Evolutionary conservation across 2,888 invertebrate species (phyloP), one percentile per base, ranked within the genome.

Genomic region (Malthinus flaveolus): DNA sequence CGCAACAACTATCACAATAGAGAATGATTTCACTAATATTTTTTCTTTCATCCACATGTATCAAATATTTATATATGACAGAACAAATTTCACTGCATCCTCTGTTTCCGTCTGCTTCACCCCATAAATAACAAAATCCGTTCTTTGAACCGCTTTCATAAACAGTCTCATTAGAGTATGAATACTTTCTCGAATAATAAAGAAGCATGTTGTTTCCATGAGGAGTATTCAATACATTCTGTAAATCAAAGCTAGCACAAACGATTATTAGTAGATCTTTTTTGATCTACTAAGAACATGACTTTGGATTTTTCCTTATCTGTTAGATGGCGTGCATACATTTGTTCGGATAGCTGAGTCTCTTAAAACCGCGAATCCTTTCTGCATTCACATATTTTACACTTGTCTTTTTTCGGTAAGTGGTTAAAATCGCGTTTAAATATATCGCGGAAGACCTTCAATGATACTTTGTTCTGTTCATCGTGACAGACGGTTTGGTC

Each of bases 151-250:
- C 12, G 39, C 61, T 67, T 54, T 66, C 66, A 39, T 68, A 68
- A 7, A 68, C 39, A 9, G 65, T 66, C 15, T 66, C 62, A 64
- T 67, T 67, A 35, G 59, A 68, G 1, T 66, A 58, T 31, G 63
- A 56, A 48, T 65, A 64, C 56, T 68, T 68, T 52, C 67, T 55
- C 5, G 62, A 50, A 51, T 64, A 68, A 12, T 47, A 54, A 1
- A 64, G 52, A n/a, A 65, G 10, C 50, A 66, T 53, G 47, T 56
- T 63, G 7, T 60, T 49, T 6, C 64, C 66, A 49, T 59, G 52
- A 4, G 66, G 63, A 8, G 66, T 68, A 32, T 52, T 60, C 12
- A 68, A 47, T 3, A 68, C 67, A 49, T 66, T 68, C 52, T 68
- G 66, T 15, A 68, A 44, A 46, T 64, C 68, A 50, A 68, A 66